Percentiles rank a stretch among this genome's conserved stretches.
Conservation (phyloP, 1,140 invertebrate genomes). For the Scylla paramamosain region DNA sequence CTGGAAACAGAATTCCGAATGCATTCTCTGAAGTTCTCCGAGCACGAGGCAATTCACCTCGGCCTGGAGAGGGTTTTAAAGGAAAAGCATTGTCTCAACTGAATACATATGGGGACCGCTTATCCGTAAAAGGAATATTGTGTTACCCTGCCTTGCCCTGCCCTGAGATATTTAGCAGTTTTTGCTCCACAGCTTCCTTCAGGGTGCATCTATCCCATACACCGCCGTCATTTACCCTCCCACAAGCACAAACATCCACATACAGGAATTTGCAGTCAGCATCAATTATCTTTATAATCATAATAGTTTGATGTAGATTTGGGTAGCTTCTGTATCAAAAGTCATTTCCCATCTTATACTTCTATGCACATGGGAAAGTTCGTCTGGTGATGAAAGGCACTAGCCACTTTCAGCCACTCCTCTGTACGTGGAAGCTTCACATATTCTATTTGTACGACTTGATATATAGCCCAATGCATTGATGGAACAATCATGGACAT, state of each 20-base stretch:
- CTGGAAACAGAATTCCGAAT: too few species aligned
- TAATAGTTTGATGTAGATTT: background rate
- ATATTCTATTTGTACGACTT: conserved; percentile 13
- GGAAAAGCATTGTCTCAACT: conserved; percentile 34
- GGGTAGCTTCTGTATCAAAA: background rate
- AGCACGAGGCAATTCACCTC: background rate
- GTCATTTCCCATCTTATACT: conserved; percentile 5
- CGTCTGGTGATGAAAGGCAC: background rate
- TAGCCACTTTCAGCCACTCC: conserved; percentile 38
- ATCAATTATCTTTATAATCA: conserved; percentile 39
- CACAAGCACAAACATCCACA: conserved; percentile 52
- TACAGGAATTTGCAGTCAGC: conserved; percentile 45
- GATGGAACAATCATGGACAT: conserved; percentile 29
- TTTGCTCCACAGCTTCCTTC: background rate
- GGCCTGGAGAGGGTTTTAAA: background rate
- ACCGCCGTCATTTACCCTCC: conserved; percentile 30
- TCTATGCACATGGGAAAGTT: conserved; percentile 46
- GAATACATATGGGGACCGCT: background rate
- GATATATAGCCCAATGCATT: conserved; percentile 27
- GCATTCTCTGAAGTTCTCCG: background rate
- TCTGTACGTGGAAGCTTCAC: background rate
- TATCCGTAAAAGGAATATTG: background rate
- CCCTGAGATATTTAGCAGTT: background rate
- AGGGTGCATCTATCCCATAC: conserved; percentile 30
- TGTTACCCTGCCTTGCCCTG: too few species aligned